Conservation (phyloP, 2,797 vertebrate species). For the Schizothorax lantsangensis region DNA sequence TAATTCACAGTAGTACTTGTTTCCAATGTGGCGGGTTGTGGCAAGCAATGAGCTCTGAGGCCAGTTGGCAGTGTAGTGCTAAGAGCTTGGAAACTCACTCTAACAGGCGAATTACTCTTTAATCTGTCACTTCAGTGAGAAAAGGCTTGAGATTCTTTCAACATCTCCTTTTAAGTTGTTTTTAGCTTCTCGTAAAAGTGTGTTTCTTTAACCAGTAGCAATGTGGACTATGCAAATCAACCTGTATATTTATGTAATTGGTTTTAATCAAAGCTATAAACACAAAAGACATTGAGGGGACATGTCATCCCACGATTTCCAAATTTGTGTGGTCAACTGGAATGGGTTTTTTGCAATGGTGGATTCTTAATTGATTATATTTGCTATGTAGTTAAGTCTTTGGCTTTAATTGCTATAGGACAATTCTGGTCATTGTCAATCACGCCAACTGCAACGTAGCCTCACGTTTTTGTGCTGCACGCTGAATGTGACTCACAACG, state of each 20-base stretch:
- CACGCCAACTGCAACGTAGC: neutral
- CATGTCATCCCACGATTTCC: neutral
- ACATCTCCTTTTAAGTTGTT: neutral
- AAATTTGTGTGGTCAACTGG: neutral
- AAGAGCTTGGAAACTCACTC: slow-evolving; percentile 31
- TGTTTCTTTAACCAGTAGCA: neutral
- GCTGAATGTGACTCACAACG: slow-evolving; percentile 32
- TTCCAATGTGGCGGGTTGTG: slow-evolving; percentile 54
- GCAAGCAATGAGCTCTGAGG: slow-evolving; percentile 44
- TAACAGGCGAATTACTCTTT: neutral
- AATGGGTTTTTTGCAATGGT: neutral
- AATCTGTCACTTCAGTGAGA: slow-evolving; percentile 34
- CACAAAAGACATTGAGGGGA: neutral
- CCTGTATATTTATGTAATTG: neutral
- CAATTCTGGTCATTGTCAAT: slow-evolving; percentile 17
- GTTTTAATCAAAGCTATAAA: neutral
- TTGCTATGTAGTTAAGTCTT: neutral
- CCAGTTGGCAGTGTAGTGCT: slow-evolving; percentile 46
- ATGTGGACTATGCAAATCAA: too few relatives aligned
- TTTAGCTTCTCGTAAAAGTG: slow-evolving; percentile 8
- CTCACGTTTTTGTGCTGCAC: slow-evolving; percentile 11
- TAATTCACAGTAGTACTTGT: slow-evolving; percentile 51
- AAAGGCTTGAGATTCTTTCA: slow-evolving; percentile 13
- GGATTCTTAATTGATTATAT: slow-evolving; percentile 3
- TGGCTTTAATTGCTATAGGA: neutral